Percentiles rank a stretch among this genome's conserved stretches.
phyloP scores from a whole-genome alignment of 2,888 invertebrate species.

The Tuberolachnus salignus region DNA sequence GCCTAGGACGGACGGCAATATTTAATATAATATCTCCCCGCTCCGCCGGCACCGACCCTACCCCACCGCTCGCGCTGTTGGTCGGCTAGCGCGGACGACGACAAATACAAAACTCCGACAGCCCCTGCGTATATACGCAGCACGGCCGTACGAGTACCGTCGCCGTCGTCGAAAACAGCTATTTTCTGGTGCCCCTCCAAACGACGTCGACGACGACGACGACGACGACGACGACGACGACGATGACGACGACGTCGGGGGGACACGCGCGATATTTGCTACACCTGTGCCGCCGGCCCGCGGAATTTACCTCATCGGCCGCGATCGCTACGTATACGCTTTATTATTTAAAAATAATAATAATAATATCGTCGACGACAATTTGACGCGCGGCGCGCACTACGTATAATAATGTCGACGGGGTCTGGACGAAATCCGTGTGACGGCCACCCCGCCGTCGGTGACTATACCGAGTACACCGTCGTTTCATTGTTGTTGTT shows the following conservation, averaged over 20 bases:
- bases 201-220: background rate
- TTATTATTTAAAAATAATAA: no score
- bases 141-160: background rate
- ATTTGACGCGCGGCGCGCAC: background rate
- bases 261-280: background rate
- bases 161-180: background rate
- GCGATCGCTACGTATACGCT: slow-evolving; percentile 9
- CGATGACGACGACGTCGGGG: background rate
- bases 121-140: background rate
- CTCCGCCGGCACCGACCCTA: no score
- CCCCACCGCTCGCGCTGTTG: no score
- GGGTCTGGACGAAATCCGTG: no score
- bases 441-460: background rate
- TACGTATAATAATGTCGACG: slow-evolving; percentile 4
- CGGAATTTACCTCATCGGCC: background rate
- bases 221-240: background rate
- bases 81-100: no score
- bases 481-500: no score
- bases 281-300: background rate
- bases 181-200: no score
- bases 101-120: background rate
- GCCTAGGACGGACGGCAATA: no score
- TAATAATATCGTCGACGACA: background rate
- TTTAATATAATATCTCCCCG: no score
- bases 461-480: background rate